Percentiles rank a stretch among this genome's conserved stretches.
These are phyloP conservation scores for Gobio gobio DNA, from an alignment of 2,113 vertebrate species.

Conservation along the genomic window DNA sequence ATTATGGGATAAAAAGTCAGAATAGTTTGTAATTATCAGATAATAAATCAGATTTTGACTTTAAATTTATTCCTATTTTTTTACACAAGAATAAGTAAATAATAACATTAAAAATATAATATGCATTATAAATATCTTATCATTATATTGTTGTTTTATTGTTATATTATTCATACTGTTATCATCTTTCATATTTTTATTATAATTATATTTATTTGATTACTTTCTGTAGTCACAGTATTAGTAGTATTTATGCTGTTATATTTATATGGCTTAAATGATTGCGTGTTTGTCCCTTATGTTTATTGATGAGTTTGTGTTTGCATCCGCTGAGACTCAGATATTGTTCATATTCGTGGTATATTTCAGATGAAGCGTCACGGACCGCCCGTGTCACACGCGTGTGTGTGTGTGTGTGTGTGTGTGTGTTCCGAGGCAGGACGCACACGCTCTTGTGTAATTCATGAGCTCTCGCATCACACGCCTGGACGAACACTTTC, in stretches of 20 bases:
- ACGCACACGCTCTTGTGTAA: background rate
- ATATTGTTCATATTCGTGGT: too few species aligned
- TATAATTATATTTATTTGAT: background rate
- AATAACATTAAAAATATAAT: background rate
- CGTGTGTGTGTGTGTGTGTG: too few species aligned
- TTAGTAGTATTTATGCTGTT: background rate
- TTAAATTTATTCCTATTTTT: too few species aligned
- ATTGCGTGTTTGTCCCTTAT: background rate
- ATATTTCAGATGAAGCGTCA: too few species aligned
- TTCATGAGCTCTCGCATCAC: conserved; percentile 4
- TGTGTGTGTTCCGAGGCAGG: background rate
- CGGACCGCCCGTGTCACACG: background rate
- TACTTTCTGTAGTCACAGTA: background rate
- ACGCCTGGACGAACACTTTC: background rate
- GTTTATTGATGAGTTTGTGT: background rate
- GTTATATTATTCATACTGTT: background rate
- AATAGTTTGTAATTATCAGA: too few species aligned
- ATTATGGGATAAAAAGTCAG: too few species aligned
- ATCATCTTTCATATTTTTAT: background rate
- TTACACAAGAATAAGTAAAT: background rate
- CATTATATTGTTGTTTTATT: too few species aligned
- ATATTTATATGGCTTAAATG: background rate
- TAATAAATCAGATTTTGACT: too few species aligned
- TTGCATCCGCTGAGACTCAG: too few species aligned
- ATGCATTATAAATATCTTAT: background rate